A percentile compares a stretch with the other conserved stretches of the same genome.
Evolutionary conservation across 2,888 invertebrate genomes (phyloP).

Genomic region (Megaustenia siamemsis): DNA sequence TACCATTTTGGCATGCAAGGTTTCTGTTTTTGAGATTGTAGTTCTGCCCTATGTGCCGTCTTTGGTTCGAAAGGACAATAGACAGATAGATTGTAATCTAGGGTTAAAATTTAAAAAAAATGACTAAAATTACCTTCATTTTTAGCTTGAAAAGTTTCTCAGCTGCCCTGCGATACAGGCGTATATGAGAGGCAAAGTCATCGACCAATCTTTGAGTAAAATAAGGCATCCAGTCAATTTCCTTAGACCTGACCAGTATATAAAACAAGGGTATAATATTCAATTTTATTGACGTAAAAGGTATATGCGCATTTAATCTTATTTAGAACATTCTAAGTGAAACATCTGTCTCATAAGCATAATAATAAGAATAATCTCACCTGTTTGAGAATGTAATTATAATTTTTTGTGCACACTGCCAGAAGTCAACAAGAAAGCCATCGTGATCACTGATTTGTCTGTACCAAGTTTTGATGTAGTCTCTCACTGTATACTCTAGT

Average conservation of each 20-base stretch:
- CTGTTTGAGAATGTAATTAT: constrained; percentile 83
- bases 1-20: no score
- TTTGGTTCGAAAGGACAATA: no score
- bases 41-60: no score
- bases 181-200: constrained; percentile 92
- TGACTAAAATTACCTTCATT: constrained; percentile 77
- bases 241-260: constrained; percentile 83
- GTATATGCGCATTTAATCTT: not conserved
- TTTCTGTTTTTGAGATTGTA: no score
- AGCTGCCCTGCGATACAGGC: constrained; percentile 89
- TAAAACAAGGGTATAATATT: not conserved
- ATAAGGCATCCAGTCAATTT: constrained; percentile 93
- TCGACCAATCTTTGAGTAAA: constrained; percentile 92
- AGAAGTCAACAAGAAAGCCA: constrained; percentile 83
- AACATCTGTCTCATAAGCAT: no score
- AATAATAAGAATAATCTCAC: no score
- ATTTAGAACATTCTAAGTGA: not conserved
- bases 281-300: no score
- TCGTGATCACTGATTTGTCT: constrained; percentile 84
- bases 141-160: constrained; percentile 80
- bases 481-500: constrained; percentile 88
- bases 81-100: no score
- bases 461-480: constrained; percentile 88
- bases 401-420: constrained; percentile 83
- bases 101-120: not conserved